These are phyloP conservation scores for Lipophrys pholis DNA, from an alignment of 2,113 vertebrate species.

Conservation along the genomic window DNA sequence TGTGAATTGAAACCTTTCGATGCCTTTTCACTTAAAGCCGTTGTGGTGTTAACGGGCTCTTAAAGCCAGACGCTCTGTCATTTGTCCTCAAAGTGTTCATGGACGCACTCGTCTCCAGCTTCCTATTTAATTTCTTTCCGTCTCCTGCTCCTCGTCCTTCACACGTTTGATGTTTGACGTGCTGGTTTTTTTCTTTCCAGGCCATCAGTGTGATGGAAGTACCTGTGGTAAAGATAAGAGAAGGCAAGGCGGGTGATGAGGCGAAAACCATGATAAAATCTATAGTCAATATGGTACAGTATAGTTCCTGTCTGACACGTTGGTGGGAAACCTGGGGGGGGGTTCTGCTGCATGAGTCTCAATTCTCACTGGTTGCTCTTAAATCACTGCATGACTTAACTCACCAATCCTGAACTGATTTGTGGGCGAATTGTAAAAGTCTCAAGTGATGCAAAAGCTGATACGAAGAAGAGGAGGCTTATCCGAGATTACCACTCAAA, in stretches of 20 bases:
- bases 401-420: slow-evolving; percentile 36
- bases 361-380: slow-evolving; percentile 42
- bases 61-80: slow-evolving; percentile 46
- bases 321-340: slow-evolving; percentile 49
- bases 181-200: slow-evolving; percentile 81
- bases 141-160: neutral
- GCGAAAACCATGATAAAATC: slow-evolving; percentile 97
- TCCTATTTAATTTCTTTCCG: neutral
- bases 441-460: slow-evolving; percentile 11
- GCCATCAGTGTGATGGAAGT: slow-evolving; percentile 96
- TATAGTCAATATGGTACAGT: slow-evolving; percentile 95
- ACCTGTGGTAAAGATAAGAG: slow-evolving; percentile 97
- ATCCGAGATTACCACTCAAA: slow-evolving; percentile 31
- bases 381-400: slow-evolving; percentile 48
- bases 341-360: slow-evolving; percentile 51
- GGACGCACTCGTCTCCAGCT: slow-evolving; percentile 17
- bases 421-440: slow-evolving; percentile 29
- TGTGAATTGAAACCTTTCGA: too few species aligned
- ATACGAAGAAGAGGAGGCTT: neutral
- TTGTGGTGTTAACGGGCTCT: too few species aligned
- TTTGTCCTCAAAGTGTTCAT: too few species aligned
- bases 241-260: slow-evolving; percentile 87
- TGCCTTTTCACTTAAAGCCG: too few species aligned
- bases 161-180: slow-evolving; percentile 18
- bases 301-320: slow-evolving; percentile 74